Conservation (phyloP, 2,797 vertebrate genomes). For the Tamandua tetradactyla region DNA sequence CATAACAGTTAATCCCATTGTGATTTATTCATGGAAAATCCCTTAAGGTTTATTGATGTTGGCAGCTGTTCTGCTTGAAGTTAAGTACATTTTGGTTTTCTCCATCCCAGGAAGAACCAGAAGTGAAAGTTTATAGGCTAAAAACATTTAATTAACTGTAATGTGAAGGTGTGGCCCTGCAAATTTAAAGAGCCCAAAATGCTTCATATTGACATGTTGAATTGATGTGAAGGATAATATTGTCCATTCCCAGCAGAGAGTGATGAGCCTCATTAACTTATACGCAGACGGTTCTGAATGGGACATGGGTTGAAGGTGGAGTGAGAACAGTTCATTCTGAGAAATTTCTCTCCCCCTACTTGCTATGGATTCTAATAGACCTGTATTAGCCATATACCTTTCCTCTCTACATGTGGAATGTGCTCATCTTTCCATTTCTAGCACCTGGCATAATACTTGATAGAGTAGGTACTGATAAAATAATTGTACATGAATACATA, state of each 20-base stretch:
- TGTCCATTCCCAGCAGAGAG: not conserved
- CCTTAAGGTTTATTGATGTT: conserved; percentile 49
- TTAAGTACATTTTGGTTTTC: conserved; percentile 55
- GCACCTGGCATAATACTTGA: not conserved
- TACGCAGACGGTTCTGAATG: not conserved
- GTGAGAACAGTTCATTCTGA: not conserved
- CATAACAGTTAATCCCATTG: conserved; percentile 19
- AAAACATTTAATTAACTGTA: conserved; percentile 52
- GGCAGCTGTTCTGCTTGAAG: conserved; percentile 49
- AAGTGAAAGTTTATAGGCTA: conserved; percentile 14
- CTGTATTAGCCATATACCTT: not conserved
- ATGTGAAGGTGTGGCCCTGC: conserved; percentile 50
- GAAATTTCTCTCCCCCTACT: not conserved
- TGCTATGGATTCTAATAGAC: not conserved
- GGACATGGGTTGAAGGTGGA: not conserved
- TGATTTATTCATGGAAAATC: conserved; percentile 35
- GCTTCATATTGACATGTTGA: not conserved
- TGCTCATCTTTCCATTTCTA: not conserved
- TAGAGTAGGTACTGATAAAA: not conserved
- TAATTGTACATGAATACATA: not conserved
- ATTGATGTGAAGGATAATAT: not conserved
- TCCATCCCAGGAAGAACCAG: conserved; percentile 38
- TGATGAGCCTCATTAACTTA: not conserved
- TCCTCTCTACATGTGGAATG: not conserved
- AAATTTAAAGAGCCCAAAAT: not conserved